These are phyloP conservation scores for Drosophila infuscata DNA, from an alignment of 2,888 invertebrate genomes.

Conservation along the genomic window DNA sequence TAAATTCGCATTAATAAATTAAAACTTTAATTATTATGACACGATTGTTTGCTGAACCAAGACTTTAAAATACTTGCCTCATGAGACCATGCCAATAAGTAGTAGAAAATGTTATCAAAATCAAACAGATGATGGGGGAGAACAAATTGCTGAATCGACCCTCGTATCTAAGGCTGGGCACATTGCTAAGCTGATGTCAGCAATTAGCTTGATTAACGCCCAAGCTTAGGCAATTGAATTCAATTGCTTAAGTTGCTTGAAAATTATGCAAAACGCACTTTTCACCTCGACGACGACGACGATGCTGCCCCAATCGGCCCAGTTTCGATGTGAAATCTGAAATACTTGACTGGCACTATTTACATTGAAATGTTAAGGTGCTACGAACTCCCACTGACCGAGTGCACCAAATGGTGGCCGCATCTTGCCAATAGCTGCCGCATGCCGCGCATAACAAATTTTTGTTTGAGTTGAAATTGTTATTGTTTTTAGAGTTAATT, in stretches of 20 bases:
- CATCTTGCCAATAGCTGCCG: conserved; percentile 36
- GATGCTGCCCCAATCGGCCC: conserved; percentile 36
- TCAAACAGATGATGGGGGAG: no score
- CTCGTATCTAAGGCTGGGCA: conserved; percentile 39
- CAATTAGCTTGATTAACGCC: conserved; percentile 69
- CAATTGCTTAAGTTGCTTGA: conserved; percentile 54
- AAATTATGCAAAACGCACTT: conserved; percentile 67
- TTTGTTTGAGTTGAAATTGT: conserved; percentile 22
- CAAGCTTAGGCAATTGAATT: conserved; percentile 59
- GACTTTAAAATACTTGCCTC: not conserved
- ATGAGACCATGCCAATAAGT: not conserved
- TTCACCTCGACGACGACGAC: conserved; percentile 35
- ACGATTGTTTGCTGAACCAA: not conserved
- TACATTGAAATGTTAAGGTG: conserved; percentile 64
- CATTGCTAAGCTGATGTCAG: conserved; percentile 58
- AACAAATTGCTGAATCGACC: conserved; percentile 14
- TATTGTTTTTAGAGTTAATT: conserved; percentile 50
- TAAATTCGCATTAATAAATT: not conserved
- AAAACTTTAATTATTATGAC: not conserved
- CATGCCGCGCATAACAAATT: conserved; percentile 47
- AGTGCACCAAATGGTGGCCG: conserved; percentile 35
- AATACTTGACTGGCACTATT: conserved; percentile 11
- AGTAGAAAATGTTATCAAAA: not conserved
- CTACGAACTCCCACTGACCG: conserved; percentile 70
- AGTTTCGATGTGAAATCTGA: conserved; percentile 31